Evolutionary conservation across 2,113 vertebrate species (phyloP), one percentile per base, ranked within the genome.

Genomic region (Platysternon megacephalum): DNA sequence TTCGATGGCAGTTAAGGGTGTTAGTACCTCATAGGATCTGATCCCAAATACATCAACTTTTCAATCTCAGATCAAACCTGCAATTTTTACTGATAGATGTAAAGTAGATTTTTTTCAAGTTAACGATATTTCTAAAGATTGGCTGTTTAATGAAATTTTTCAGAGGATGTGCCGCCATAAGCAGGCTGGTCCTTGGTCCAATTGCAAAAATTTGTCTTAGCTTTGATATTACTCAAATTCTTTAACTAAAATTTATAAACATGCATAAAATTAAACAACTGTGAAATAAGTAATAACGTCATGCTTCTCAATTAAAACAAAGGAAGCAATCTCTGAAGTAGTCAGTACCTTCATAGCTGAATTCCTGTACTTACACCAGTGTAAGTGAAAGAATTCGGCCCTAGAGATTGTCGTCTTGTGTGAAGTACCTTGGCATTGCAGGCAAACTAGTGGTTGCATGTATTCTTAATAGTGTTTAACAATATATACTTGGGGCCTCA

Each of bases 291-390:
- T 65, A 65, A 35, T 3, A 65, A 2, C 7, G 4, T 35, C 58
- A 32, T 35, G 13, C 58, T 61, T 32, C 28, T 61, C 29, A 56
- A 8, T 19, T 65, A 65, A 65, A 65, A 65, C 14, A 65, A 65
- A 65, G 16, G 58, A 65, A n/a, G 32, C 32, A 17, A 65, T 8
- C 35, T 65, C 14, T 65, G 32, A 8, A 19, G 32, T n/a, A 16
- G 32, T 19, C 61, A 65, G 61, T 35, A 32, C 9, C 32, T n/a
- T 65, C 61, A n/a, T 19, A 65, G 61, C 14, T 65, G 35, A 65
- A 65, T n/a, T n/a, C 29, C 8, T 65, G 6, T 7, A 17, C 2
- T 9, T n/a, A n/a, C 13, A n/a, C 3, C 14, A 3, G 6, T 65
- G 35, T n/a, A 17, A n/a, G 16, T 35, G 32, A 65, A 65, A 65